Evolutionary conservation across 2,113 vertebrate genomes (phyloP).

Genomic region (Vimba vimba): DNA sequence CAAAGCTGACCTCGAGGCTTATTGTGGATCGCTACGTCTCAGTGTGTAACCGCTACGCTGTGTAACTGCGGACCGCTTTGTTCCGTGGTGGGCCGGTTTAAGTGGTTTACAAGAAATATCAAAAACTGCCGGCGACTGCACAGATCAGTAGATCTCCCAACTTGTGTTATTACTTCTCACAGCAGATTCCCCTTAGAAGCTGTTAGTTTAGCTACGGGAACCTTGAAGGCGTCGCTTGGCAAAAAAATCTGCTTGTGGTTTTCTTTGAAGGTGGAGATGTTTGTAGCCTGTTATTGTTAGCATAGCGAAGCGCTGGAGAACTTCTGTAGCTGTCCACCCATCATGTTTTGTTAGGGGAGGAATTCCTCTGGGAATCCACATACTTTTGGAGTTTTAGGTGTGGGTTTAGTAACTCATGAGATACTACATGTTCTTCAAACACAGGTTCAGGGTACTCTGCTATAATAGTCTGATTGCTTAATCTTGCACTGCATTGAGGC

Average conservation of each 20-base stretch:
- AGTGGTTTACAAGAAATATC: conserved; percentile 22
- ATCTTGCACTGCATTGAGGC: background rate
- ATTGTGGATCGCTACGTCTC: background rate
- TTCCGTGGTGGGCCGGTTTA: conserved; percentile 3
- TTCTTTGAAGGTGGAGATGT: conserved; percentile 38
- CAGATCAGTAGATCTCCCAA: background rate
- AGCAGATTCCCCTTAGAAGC: conserved; percentile 1
- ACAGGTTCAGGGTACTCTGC: background rate
- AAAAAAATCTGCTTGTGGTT: background rate
- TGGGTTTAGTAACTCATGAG: background rate
- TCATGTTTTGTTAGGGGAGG: background rate
- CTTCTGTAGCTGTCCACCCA: background rate
- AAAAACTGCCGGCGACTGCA: background rate
- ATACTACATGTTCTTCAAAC: background rate
- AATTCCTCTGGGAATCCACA: background rate
- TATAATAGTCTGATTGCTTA: background rate
- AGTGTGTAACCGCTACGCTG: background rate
- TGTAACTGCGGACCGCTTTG: conserved; percentile 1
- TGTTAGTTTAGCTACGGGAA: conserved; percentile 25
- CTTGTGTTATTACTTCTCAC: background rate
- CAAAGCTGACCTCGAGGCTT: background rate
- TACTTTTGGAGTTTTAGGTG: background rate
- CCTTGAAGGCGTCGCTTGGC: background rate
- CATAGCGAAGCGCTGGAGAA: background rate
- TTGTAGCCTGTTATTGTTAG: conserved; percentile 17